Conservation (phyloP, 2,888 invertebrate species). For the Andrena praecox region DNA sequence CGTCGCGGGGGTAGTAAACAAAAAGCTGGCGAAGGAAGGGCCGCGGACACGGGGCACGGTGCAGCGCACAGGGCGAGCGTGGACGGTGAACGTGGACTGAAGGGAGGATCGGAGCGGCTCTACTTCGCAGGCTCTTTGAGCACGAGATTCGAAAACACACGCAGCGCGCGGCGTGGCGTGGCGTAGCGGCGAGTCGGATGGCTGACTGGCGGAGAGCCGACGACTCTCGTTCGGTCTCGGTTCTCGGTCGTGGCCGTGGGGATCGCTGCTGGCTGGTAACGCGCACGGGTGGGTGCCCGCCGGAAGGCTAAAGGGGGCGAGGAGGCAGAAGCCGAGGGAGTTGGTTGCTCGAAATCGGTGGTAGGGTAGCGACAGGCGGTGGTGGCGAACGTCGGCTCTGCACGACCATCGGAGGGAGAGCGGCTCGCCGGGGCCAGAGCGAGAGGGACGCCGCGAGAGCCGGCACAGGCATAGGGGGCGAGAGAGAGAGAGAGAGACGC, state of each 20-base stretch:
- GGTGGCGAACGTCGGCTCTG: slow-evolving; percentile 68
- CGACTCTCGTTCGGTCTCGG: slow-evolving; percentile 79
- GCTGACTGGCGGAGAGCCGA: slow-evolving; percentile 83
- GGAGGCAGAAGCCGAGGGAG: slow-evolving; percentile 66
- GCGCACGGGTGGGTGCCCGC: slow-evolving; percentile 70
- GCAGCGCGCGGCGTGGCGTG: slow-evolving; percentile 79
- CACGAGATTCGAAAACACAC: slow-evolving; percentile 69
- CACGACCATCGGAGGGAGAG: slow-evolving; percentile 52
- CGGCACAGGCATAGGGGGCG: not conserved
- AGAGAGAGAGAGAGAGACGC: slow-evolving; percentile 17
- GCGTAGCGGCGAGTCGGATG: slow-evolving; percentile 81
- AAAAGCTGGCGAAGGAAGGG: slow-evolving; percentile 6
- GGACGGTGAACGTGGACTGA: slow-evolving; percentile 5
- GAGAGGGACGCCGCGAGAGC: slow-evolving; percentile 35
- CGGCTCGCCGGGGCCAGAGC: slow-evolving; percentile 40
- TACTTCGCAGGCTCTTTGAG: slow-evolving; percentile 55
- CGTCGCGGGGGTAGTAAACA: slow-evolving; percentile 14
- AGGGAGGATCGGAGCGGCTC: slow-evolving; percentile 43
- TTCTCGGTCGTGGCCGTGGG: slow-evolving; percentile 78
- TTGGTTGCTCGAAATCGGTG: slow-evolving; percentile 69
- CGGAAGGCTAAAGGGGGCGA: slow-evolving; percentile 61
- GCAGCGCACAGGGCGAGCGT: slow-evolving; percentile 6
- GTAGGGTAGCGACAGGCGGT: slow-evolving; percentile 66
- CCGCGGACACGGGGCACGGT: slow-evolving; percentile 14
- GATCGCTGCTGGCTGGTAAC: slow-evolving; percentile 77